These are phyloP conservation scores for Erpornis zantholeuca DNA, from an alignment of 2,113 vertebrate species.

Conservation along the genomic window DNA sequence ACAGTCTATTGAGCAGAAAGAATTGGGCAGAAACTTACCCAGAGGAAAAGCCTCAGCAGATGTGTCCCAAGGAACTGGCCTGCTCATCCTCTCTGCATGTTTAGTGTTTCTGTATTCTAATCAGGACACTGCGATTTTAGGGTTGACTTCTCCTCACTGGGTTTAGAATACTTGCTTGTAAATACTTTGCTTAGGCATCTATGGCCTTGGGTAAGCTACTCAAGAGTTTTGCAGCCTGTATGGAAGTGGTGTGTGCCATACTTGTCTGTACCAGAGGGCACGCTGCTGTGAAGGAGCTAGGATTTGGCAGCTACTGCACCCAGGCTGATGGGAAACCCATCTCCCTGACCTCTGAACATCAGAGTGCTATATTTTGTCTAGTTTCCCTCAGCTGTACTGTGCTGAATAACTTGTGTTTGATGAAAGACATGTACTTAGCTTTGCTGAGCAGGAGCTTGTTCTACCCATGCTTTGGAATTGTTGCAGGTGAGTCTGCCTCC, in stretches of 20 bases:
- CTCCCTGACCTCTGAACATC: background rate
- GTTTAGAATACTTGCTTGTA: background rate
- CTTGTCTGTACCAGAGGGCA: background rate
- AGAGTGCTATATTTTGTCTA: background rate
- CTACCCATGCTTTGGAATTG: background rate
- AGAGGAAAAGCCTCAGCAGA: background rate
- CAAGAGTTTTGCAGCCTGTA: background rate
- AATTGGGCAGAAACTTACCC: background rate
- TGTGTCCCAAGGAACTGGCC: background rate
- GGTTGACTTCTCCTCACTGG: background rate
- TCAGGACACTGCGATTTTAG: accelerated
- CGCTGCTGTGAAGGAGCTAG: background rate
- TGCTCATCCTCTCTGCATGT: background rate
- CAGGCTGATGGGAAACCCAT: background rate
- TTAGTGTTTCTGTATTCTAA: background rate
- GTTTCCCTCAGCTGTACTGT: background rate
- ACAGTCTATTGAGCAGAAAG: background rate
- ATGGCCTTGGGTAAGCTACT: background rate
- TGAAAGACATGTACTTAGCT: accelerated
- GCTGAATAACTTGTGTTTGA: background rate
- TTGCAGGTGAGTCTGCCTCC: background rate
- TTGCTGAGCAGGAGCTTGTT: background rate
- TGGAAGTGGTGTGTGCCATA: background rate
- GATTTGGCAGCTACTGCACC: background rate
- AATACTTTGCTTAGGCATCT: background rate